phyloP scores from a whole-genome alignment of 2,113 vertebrate species.

The Ramphastos sulfuratus region DNA sequence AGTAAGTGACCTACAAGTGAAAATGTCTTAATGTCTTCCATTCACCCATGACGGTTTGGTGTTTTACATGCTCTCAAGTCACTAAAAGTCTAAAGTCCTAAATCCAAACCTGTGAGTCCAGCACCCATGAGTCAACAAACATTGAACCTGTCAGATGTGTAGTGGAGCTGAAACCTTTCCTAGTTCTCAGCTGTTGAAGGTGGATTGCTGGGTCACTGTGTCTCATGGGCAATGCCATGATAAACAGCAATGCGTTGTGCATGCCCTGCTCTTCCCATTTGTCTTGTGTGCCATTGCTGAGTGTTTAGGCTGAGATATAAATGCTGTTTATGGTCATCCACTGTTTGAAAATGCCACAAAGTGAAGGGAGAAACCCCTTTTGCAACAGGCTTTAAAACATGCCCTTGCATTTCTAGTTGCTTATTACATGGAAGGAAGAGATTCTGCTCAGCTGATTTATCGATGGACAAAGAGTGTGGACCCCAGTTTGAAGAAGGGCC shows the following conservation, averaged over 20 bases:
- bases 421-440: conserved; percentile 94
- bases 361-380: background rate
- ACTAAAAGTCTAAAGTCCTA: background rate
- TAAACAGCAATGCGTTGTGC: background rate
- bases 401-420: conserved; percentile 78
- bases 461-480: conserved; percentile 91
- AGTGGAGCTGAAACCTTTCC: background rate
- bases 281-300: background rate
- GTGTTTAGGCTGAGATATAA: background rate
- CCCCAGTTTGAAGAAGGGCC: conserved; percentile 84
- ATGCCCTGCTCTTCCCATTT: background rate
- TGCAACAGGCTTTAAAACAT: background rate
- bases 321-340: background rate
- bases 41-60: background rate
- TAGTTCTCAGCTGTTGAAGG: background rate
- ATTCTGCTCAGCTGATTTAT: conserved; percentile 86
- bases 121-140: background rate
- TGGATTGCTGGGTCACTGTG: background rate
- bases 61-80: background rate
- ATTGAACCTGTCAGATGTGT: background rate
- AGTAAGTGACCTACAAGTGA: conserved; percentile 73
- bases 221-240: background rate
- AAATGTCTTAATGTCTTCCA: background rate
- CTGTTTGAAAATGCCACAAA: background rate
- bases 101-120: background rate